These are phyloP conservation scores for Ecdyonurus torrentis DNA, from an alignment of 2,888 invertebrate species.

Conservation along the genomic window DNA sequence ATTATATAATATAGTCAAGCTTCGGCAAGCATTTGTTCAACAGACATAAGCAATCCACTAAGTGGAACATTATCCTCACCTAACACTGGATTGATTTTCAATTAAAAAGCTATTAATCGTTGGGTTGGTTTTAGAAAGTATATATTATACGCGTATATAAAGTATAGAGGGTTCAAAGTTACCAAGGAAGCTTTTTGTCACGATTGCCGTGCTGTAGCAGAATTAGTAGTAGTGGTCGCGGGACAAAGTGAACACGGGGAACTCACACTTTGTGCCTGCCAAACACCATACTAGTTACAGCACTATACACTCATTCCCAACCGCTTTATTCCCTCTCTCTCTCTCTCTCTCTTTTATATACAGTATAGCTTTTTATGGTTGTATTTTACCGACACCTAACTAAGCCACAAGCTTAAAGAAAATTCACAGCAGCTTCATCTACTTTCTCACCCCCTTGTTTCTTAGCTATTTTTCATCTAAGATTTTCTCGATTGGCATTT, in stretches of 20 bases:
- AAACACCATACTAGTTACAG: not conserved
- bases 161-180: not conserved
- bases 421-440: not conserved
- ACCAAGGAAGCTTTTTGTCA: not conserved
- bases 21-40: slow-evolving; percentile 5
- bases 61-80: slow-evolving; percentile 9
- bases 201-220: not conserved
- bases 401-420: too few species aligned
- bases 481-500: not conserved
- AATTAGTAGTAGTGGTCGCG: too few species aligned
- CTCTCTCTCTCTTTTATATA: too few species aligned
- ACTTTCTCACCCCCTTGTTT: not conserved
- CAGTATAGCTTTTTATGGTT: too few species aligned
- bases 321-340: not conserved
- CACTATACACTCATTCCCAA: not conserved
- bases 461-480: not conserved
- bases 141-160: too few species aligned
- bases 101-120: slow-evolving; percentile 15
- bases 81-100: slow-evolving; percentile 13
- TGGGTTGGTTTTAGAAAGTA: not conserved
- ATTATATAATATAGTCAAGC: not conserved
- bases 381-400: too few species aligned
- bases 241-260: too few species aligned
- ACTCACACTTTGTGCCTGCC: too few species aligned
- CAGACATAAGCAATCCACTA: slow-evolving; percentile 8